These are phyloP conservation scores for Hyaena hyaena DNA, from an alignment of 2,113 vertebrate species.

Conservation along the genomic window DNA sequence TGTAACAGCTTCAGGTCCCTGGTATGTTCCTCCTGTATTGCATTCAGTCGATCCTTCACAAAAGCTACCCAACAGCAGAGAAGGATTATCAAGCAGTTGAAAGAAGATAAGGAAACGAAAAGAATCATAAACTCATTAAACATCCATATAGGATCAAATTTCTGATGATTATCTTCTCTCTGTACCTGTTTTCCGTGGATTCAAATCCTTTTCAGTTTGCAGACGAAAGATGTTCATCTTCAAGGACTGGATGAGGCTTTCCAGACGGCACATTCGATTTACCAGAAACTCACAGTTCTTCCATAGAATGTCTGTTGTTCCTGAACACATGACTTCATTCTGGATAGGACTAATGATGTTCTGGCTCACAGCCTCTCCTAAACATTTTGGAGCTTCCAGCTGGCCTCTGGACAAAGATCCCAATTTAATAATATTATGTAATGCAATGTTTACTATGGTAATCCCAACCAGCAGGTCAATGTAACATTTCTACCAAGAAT, in stretches of 20 bases:
- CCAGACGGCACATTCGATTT: constrained; percentile 81
- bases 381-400: neutral
- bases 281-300: constrained; percentile 83
- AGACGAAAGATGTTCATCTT: constrained; percentile 84
- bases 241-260: constrained; percentile 87
- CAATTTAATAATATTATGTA: constrained; percentile 13
- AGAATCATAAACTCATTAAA: neutral
- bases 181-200: constrained; percentile 80
- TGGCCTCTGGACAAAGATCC: constrained; percentile 61
- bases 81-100: neutral
- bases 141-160: neutral
- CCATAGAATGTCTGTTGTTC: constrained; percentile 78
- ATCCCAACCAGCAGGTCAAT: neutral
- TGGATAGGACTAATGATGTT: constrained; percentile 73
- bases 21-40: constrained; percentile 82
- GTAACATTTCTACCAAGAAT: constrained; percentile 11
- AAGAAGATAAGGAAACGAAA: neutral
- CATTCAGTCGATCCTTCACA: constrained; percentile 81
- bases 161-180: neutral
- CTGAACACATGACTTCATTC: constrained; percentile 56
- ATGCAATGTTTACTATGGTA: neutral
- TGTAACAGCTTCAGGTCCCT: constrained; percentile 81
- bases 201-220: constrained; percentile 85
- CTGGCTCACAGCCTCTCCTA: constrained; percentile 15
- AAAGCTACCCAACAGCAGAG: constrained; percentile 73